phyloP scores from a whole-genome alignment of 2,113 vertebrate genomes.

The Ellobius talpinus region DNA sequence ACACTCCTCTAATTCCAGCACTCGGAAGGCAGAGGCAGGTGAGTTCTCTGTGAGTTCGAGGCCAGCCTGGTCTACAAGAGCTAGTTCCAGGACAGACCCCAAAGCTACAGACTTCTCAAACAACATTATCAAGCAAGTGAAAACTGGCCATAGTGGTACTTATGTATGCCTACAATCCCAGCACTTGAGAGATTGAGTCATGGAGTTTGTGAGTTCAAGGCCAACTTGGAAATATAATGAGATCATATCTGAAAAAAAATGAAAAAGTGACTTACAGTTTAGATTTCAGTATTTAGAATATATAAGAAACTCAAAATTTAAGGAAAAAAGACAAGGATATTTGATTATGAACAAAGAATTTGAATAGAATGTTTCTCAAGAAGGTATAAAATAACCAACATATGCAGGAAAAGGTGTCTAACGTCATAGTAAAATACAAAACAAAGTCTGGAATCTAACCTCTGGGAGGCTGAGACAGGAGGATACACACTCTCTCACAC shows the following conservation, averaged over 20 bases:
- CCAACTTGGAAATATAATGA: background rate
- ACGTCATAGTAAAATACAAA: background rate
- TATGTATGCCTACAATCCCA: background rate
- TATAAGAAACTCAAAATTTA: background rate
- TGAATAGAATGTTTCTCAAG: background rate
- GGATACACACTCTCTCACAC: background rate
- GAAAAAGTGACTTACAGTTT: background rate
- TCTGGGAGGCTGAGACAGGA: background rate
- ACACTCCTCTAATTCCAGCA: no score
- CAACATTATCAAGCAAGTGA: background rate
- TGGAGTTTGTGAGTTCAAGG: background rate
- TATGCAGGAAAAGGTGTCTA: background rate
- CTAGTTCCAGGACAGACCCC: no score
- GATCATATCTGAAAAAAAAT: background rate
- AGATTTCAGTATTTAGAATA: background rate
- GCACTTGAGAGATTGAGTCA: background rate
- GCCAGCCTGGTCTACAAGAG: no score
- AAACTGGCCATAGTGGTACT: background rate
- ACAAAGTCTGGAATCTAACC: background rate
- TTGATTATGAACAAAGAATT: background rate
- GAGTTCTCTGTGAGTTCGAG: no score
- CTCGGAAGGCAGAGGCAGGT: no score
- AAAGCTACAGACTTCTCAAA: background rate
- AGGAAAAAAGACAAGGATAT: background rate
- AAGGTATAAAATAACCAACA: background rate